Evolutionary conservation across 2,888 invertebrate species (phyloP).

Genomic region (Drosophila nr. fundita): DNA sequence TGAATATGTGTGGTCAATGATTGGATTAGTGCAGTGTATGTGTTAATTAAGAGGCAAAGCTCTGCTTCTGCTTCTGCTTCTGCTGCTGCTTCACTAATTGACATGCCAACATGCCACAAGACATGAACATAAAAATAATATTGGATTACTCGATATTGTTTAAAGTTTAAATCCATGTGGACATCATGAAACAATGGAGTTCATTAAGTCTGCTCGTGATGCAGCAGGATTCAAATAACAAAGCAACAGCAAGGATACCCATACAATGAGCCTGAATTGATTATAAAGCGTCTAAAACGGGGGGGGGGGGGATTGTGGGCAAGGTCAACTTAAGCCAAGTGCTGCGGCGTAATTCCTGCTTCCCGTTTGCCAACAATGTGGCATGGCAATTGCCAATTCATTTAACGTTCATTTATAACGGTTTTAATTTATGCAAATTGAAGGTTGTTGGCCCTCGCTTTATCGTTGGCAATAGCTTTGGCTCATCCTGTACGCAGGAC

Average conservation of each 20-base stretch:
- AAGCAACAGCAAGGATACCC: not conserved
- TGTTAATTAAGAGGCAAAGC: not conserved
- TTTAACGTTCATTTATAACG: constrained; percentile 52
- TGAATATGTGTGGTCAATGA: not conserved
- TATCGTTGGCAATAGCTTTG: constrained; percentile 27
- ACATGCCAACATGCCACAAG: not conserved
- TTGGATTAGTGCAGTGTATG: not conserved
- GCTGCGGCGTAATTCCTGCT: constrained; percentile 11
- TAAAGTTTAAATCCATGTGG: not conserved
- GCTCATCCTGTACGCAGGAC: constrained; percentile 42
- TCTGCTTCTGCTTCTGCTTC: not conserved
- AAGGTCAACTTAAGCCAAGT: not conserved
- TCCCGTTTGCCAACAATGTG: not conserved
- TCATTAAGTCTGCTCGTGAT: constrained; percentile 26
- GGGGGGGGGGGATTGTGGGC: too few species aligned
- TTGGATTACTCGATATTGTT: not conserved
- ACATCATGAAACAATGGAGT: constrained; percentile 13
- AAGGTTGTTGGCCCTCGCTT: constrained; percentile 31
- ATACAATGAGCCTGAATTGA: not conserved
- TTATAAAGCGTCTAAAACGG: too few species aligned
- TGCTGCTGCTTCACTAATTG: not conserved
- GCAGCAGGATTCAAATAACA: constrained; percentile 6
- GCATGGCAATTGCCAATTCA: constrained; percentile 58
- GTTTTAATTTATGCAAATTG: constrained; percentile 69
- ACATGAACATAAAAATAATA: not conserved